Conservation (phyloP, 2,888 invertebrate species). For the Zygogramma bicolorata region DNA sequence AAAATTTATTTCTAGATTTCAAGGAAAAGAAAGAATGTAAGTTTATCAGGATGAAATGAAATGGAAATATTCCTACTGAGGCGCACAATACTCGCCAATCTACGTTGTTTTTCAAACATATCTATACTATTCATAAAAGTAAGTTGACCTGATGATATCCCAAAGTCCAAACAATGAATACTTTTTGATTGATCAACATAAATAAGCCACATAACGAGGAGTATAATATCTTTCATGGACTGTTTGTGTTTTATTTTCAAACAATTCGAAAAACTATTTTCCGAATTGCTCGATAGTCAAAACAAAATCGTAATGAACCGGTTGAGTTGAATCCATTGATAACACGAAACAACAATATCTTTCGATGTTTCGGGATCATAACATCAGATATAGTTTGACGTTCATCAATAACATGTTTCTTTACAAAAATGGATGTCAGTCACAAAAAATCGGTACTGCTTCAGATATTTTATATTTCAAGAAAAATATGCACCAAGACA, state of each 20-base stretch:
- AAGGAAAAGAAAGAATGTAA: too few relatives aligned
- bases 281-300: neutral
- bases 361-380: neutral
- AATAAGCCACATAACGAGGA: too few relatives aligned
- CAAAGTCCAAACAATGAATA: slow-evolving; percentile 32
- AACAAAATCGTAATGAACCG: neutral
- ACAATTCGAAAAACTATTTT: neutral
- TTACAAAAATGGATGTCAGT: too few relatives aligned
- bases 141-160: slow-evolving; percentile 27
- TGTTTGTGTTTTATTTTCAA: neutral
- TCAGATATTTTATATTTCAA: too few relatives aligned
- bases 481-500: too few relatives aligned
- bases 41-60: neutral
- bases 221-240: neutral
- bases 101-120: slow-evolving; percentile 22
- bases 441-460: too few relatives aligned
- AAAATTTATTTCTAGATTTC: too few relatives aligned
- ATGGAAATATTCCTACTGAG: neutral
- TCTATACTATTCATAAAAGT: slow-evolving; percentile 15
- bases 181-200: slow-evolving; percentile 17
- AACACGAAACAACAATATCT: neutral
- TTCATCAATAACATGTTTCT: too few relatives aligned
- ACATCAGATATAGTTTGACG: too few relatives aligned
- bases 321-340: neutral
- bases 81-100: neutral